Evolutionary conservation across 1,140 invertebrate genomes (phyloP), one percentile per base, ranked within the genome.

Genomic region (Carposina sasakii): DNA sequence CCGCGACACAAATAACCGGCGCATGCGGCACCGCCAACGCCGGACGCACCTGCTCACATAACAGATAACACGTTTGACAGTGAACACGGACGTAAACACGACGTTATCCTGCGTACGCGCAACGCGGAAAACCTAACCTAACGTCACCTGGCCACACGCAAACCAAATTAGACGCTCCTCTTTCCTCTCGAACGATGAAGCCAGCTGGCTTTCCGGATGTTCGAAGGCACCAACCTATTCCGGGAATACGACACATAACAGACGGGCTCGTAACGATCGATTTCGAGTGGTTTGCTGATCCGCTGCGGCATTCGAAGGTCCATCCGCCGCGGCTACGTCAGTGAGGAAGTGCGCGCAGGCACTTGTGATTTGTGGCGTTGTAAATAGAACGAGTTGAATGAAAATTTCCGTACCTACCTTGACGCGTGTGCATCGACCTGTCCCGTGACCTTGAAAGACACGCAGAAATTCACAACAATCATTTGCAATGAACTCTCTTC

Each of bases 331-430:
- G n/a, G n/a, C n/a, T 66, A 73, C 73, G 73, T 78, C 73, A 74
- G 63, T 69, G 64, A 76, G 74, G 74, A 83, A 77, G 67, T 71
- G 75, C 57, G 64, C 48, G 39, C 60, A 16, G 63, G 64, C 69
- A 70, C 66, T 71, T 65, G 61, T 72, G 67, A 64, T 60, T 71
- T 68, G 72, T 73, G 71, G 47, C 53, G 71, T 67, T 76, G 64
- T 70, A 83, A 81, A 81, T 83, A 83, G 71, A 76, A 71, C 66
- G 48, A 63, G 55, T 78, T 78, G 76, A 81, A 79, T 79, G 78
- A 82, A 73, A 73, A 65, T 73, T 72, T 77, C 69, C 69, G 71
- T 67, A 67, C 55, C 67, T 61, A 78, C 73, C 71, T 78, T 76
- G 65, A 71, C 66, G 64, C 58, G 67, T 78, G 76, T 77, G 69